Conservation (phyloP, 2,888 invertebrate species). For the Drosophila pseudotakahashii region DNA sequence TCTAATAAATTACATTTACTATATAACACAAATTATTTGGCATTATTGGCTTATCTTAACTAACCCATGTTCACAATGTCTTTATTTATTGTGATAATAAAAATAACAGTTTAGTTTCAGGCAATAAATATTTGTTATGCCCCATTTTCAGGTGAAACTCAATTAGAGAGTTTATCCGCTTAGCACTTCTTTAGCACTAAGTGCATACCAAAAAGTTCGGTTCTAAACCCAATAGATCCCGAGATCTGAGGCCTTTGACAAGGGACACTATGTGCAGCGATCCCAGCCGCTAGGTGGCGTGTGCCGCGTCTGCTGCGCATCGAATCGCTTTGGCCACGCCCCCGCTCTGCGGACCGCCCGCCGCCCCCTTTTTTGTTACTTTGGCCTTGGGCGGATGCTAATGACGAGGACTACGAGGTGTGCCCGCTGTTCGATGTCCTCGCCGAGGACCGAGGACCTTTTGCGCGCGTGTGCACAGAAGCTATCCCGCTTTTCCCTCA, state of each 20-base stretch:
- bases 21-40: too few relatives aligned
- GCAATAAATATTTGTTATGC: too few relatives aligned
- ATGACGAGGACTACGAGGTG: conserved; percentile 43
- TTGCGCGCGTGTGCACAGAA: conserved; percentile 72
- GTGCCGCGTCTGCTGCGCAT: conserved; percentile 41
- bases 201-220: not conserved
- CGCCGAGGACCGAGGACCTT: conserved; percentile 37
- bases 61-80: too few relatives aligned
- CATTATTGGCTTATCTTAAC: too few relatives aligned
- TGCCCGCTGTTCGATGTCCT: conserved; percentile 68
- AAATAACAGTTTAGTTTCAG: too few relatives aligned
- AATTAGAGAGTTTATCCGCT: not conserved
- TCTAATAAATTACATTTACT: too few relatives aligned
- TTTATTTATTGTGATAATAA: too few relatives aligned
- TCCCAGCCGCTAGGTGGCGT: conserved; percentile 20
- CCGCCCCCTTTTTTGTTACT: conserved; percentile 45
- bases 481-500: conserved; percentile 23
- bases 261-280: too few relatives aligned
- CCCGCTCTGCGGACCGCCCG: conserved; percentile 10
- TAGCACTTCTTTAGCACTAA: not conserved
- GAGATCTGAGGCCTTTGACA: not conserved
- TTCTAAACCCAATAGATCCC: not conserved
- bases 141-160: too few relatives aligned
- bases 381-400: conserved; percentile 54
- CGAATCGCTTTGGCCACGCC: conserved; percentile 29